Conservation (phyloP, 1,140 invertebrate species). For the Mercenaria mercenaria region DNA sequence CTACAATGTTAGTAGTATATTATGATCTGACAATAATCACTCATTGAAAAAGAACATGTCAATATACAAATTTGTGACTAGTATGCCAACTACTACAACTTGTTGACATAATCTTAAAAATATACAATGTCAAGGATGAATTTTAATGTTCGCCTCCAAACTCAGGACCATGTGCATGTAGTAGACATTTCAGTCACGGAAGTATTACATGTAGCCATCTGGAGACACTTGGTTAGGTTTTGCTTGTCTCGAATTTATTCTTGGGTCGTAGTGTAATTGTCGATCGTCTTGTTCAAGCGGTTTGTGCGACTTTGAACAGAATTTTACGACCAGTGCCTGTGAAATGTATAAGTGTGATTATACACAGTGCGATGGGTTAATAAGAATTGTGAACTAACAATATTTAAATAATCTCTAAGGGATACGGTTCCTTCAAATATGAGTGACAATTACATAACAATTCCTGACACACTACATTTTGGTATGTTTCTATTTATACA, state of each 20-base stretch:
- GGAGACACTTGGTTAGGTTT: background rate
- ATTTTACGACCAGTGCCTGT: constrained; percentile 44
- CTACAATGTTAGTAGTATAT: too few relatives aligned
- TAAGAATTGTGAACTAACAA: background rate
- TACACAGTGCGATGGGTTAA: background rate
- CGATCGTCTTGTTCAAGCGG: background rate
- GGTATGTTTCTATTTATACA: background rate
- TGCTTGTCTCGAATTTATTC: too few relatives aligned
- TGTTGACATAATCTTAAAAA: too few relatives aligned
- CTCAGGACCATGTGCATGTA: too few relatives aligned
- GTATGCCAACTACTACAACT: too few relatives aligned
- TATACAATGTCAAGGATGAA: too few relatives aligned
- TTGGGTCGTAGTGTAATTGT: background rate
- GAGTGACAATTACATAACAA: background rate
- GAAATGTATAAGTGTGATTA: background rate
- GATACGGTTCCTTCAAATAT: background rate
- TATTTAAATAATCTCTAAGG: background rate
- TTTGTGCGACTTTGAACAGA: constrained; percentile 54
- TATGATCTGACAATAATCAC: too few relatives aligned
- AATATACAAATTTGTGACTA: too few relatives aligned
- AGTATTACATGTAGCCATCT: background rate
- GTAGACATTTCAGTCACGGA: too few relatives aligned
- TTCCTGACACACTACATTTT: too few relatives aligned
- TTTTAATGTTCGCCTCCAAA: too few relatives aligned
- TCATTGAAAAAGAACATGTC: too few relatives aligned